These are phyloP conservation scores for Orchesellides sinensis DNA, from an alignment of 2,888 invertebrate species.

Conservation along the genomic window DNA sequence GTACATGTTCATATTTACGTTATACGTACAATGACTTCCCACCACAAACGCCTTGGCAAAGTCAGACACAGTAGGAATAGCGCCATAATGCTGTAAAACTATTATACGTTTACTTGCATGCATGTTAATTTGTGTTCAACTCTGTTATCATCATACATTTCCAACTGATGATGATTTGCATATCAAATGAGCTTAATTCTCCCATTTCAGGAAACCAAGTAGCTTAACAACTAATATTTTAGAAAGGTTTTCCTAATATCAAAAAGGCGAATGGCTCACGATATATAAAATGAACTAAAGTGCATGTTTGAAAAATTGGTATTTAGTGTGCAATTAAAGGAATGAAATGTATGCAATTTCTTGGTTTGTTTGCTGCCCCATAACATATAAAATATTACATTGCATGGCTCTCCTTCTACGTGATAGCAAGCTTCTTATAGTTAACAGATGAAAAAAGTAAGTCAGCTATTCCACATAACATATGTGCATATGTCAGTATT, in stretches of 20 bases:
- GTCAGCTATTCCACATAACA: slow-evolving; percentile 4
- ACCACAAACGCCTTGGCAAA: too few species aligned
- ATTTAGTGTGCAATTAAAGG: slow-evolving; percentile 6
- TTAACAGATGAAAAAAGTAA: background rate
- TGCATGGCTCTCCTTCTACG: background rate
- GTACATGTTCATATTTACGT: too few species aligned
- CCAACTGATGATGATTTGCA: slow-evolving; percentile 33
- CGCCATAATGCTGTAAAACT: background rate
- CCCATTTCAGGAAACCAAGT: slow-evolving; percentile 40
- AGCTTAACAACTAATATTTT: slow-evolving; percentile 8
- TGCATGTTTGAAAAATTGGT: background rate
- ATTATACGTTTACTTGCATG: background rate
- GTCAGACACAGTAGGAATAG: too few species aligned
- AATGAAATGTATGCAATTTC: background rate
- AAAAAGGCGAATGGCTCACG: background rate
- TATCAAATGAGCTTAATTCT: slow-evolving; percentile 40
- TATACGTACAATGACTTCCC: too few species aligned
- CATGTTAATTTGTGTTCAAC: slow-evolving; percentile 19
- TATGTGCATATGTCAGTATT: background rate
- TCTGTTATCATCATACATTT: slow-evolving; percentile 26
- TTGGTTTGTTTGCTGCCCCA: too few species aligned
- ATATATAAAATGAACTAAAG: background rate
- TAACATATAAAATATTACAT: too few species aligned
- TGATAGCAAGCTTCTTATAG: background rate
- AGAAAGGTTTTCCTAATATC: background rate